Percentiles rank a stretch among this genome's conserved stretches.
These are phyloP conservation scores for Andrena bicolor DNA, from an alignment of 2,888 invertebrate genomes.

Conservation along the genomic window DNA sequence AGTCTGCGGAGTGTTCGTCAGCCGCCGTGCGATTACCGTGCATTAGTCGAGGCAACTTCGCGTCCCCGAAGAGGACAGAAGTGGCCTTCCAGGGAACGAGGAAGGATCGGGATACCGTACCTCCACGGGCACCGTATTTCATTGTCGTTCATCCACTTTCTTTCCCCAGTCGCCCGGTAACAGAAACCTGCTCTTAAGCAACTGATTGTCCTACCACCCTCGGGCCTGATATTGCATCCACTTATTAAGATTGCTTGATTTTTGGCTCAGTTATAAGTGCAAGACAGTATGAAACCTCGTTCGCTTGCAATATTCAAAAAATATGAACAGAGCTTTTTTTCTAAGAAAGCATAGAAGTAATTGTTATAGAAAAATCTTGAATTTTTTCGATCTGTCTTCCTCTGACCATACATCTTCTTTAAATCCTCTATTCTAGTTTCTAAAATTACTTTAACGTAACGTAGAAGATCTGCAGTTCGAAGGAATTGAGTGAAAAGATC, in stretches of 20 bases:
- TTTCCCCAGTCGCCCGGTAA: not conserved
- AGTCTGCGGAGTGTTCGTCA: conserved; percentile 69
- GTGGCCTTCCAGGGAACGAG: conserved; percentile 48
- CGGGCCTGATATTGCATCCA: conserved; percentile 8
- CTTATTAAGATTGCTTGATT: conserved; percentile 5
- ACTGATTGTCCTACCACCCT: not conserved
- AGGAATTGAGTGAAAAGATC: not conserved
- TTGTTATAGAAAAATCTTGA: not conserved
- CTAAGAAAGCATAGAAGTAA: not conserved
- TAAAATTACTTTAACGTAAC: not conserved
- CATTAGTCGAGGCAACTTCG: conserved; percentile 66
- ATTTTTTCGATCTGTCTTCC: not conserved
- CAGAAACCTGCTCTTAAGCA: conserved; percentile 10
- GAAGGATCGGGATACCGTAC: conserved; percentile 25
- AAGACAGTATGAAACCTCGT: not conserved
- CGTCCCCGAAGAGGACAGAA: conserved; percentile 56
- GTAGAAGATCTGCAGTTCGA: not conserved
- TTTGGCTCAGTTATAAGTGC: not conserved
- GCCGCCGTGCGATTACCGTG: conserved; percentile 68
- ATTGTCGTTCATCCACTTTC: conserved; percentile 18
- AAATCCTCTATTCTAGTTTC: not conserved
- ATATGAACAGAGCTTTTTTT: not conserved
- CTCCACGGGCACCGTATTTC: not conserved
- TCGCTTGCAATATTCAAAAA: not conserved
- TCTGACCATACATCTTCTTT: not conserved